phyloP scores from a whole-genome alignment of 64 coral and sea anemone species.

The Orbicella faveolata region DNA sequence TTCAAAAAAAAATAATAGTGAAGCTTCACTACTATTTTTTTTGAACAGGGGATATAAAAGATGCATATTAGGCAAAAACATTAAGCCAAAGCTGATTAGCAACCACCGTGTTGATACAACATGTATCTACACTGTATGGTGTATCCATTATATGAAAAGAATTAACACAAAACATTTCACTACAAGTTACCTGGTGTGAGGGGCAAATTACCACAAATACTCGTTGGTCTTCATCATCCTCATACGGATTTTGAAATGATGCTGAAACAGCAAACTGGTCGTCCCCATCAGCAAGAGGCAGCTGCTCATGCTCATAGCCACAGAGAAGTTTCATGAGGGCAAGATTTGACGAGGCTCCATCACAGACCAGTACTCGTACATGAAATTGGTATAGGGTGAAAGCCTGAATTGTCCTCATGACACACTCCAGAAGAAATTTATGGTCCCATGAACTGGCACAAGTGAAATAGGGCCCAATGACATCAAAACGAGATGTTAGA shows the following conservation, averaged over 20 bases:
- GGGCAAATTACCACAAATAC: constrained; percentile 5
- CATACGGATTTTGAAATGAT: background rate
- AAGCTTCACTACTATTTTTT: too few species aligned
- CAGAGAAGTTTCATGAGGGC: constrained; percentile 5
- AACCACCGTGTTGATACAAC: too few species aligned
- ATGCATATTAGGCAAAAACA: too few species aligned
- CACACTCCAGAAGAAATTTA: background rate
- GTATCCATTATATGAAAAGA: too few species aligned
- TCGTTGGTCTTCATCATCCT: background rate
- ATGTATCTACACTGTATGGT: too few species aligned
- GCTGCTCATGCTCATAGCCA: constrained; percentile 10
- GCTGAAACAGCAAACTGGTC: constrained; percentile 5
- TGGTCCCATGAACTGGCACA: constrained; percentile 1
- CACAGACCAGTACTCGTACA: background rate
- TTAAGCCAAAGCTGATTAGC: too few species aligned
- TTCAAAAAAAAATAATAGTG: too few species aligned
- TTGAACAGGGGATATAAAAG: too few species aligned
- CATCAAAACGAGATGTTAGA: constrained; percentile 17
- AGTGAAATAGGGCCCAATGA: constrained; percentile 16
- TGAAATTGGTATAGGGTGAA: background rate
- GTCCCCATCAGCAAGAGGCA: background rate
- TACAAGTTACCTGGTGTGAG: background rate
- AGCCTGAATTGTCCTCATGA: constrained; percentile 2
- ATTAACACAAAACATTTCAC: background rate
- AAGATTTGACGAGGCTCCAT: constrained; percentile 17